Base-by-base conservation (phyloP, 1,140 invertebrate genomes). In the Hesperophylax magnus region DNA sequence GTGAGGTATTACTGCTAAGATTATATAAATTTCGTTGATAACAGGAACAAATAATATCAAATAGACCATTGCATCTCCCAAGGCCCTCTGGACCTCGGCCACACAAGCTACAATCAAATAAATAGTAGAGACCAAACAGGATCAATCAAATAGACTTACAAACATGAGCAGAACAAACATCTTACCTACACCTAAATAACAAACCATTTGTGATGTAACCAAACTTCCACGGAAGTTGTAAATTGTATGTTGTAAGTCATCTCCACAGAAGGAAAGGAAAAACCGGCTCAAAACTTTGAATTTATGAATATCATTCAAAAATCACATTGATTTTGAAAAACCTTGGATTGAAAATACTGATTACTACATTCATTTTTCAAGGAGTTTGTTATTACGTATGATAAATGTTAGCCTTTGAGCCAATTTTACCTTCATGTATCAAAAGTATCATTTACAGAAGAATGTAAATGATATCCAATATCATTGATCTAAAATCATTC, bases 11-110 rank as follows among this genome's bases (percentile, higher is more conserved):
- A 76, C 27, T 58, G 34, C 56, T 76, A 76, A 76, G 54, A 18
- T 58, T 60, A 58, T 60, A 58, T 58, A 76, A 76, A 58, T 76
- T 76, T 76, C 72, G 72, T 76, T 76, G 72, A 76, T 76, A 76
- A 76, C 72, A 76, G 72, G 72, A 76, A 76, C 72, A 76, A 76
- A 76, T 60, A 76, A 76, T 76, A 76, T 76, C 72, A 76, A 61
- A 39, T 34, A 76, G 69, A 72, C 34, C 65, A 24, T 61, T 1
- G 58, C 11, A 47, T 14, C 39, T 47, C 39, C 39, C 11, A 3
- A 20, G 58, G 11, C 58, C 58, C 20, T 9, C 20, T 14, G 58
- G 24, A 61, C 9, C 2, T 61, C 58, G 34, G n/a, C 20, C 39
- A 52, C 65, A 69, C 34, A 22, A 17, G 20, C 34, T 47, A 67